Base-by-base conservation (phyloP, 2,797 vertebrate genomes). In the Tangara arthus region DNA sequence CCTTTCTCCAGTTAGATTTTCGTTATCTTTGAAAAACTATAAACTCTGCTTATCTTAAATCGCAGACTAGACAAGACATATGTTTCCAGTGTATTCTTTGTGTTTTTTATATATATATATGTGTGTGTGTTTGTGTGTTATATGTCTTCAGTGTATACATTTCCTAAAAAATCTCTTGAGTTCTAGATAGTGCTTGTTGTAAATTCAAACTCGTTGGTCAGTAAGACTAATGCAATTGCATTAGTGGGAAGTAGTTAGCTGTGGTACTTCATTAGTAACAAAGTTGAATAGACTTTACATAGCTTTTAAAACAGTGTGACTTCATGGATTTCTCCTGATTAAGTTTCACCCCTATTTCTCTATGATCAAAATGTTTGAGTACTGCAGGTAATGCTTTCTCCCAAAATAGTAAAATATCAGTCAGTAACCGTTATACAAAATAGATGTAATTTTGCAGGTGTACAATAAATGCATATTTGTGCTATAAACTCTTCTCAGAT, bases 1-100 rank as follows among this genome's bases (percentile, higher is more conserved):
- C 44, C 28, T 96, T 86, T 63, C n/a, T 86, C 44, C 60, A 61
- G 15, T 73, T 86, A 47, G n/a, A 49, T 88, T 93, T 96, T 77
- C 34, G 19, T 91, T 94, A 61, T 75, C 80, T 77, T 89, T 32
- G 72, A 86, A 89, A 57, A n/a, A 72, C 8, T 4, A 35, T 50
- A 71, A 75, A 53, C 23, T 53, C 32, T 49, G 63, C 56, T 65
- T 91, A 30, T 82, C 83, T 84, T 65, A 90, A 87, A 21, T 71
- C 22, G 66, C 24, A 52, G 14, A 46, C 42, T 52, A 90, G 72
- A 46, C 52, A 66, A 42, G 35, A 50, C 15, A n/a, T 30, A 42
- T 8, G 12, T 47, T 77, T 75, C 34, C 34, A 55, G 20, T 16
- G 6, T 20, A 52, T 7, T 6, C 8, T 23, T 59, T 46, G n/a